Conservation (phyloP, 92 coral and sea anemone genomes). For the Phenganax subtilis region DNA sequence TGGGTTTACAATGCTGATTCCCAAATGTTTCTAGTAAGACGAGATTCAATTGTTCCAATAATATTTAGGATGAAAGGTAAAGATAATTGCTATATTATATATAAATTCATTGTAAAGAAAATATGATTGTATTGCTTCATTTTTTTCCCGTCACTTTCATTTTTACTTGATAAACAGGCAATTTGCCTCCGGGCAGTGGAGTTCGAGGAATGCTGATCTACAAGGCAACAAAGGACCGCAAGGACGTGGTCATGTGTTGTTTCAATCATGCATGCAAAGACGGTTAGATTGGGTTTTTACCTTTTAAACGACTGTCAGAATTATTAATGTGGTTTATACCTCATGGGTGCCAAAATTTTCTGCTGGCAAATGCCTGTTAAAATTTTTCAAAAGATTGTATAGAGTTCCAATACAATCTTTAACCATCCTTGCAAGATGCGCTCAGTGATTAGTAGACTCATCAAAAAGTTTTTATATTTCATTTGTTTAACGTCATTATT, state of each 20-base stretch:
- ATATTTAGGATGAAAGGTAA: slow-evolving; percentile 51
- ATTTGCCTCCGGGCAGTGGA: slow-evolving; percentile 55
- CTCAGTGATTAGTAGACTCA: too few species aligned
- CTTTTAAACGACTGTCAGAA: not conserved
- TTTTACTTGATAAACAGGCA: slow-evolving; percentile 26
- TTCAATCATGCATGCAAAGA: slow-evolving; percentile 81
- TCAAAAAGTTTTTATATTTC: too few species aligned
- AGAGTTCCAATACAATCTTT: too few species aligned
- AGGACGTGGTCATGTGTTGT: slow-evolving; percentile 78
- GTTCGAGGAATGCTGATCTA: slow-evolving; percentile 70
- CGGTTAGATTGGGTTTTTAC: slow-evolving; percentile 44
- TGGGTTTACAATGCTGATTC: slow-evolving; percentile 73
- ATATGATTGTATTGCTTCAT: too few species aligned
- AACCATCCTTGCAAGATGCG: too few species aligned
- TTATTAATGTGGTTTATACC: not conserved
- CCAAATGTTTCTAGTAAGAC: slow-evolving; percentile 66
- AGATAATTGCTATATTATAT: not conserved
- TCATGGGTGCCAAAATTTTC: too few species aligned
- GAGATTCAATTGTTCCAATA: slow-evolving; percentile 66
- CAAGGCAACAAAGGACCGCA: slow-evolving; percentile 76
- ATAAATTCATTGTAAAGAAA: not conserved
- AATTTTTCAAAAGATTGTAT: too few species aligned
- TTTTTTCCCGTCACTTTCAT: not conserved
- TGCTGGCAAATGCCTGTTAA: too few species aligned
- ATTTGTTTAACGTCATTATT: too few species aligned